A percentile compares a stretch with the other conserved stretches of the same genome.
Evolutionary conservation across 2,797 vertebrate genomes (phyloP).

Genomic region (Rhinophrynus dorsalis): DNA sequence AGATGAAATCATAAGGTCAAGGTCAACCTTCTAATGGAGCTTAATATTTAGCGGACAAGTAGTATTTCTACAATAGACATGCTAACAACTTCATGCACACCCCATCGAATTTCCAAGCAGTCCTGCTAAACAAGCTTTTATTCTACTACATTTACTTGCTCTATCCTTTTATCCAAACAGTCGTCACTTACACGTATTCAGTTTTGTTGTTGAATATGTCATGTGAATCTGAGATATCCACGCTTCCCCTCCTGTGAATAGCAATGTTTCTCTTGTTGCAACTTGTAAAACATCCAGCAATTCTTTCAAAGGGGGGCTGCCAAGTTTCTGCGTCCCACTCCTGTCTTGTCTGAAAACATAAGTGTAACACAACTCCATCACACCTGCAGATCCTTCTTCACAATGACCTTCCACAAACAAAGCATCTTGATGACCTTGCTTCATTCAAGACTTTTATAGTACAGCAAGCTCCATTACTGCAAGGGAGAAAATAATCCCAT

Average conservation of each 20-base stretch:
- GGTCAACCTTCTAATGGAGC: no score
- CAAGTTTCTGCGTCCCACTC: background rate
- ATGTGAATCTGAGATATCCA: background rate
- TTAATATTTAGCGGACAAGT: no score
- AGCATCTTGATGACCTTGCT: background rate
- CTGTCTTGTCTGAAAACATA: background rate
- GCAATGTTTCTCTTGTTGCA: background rate
- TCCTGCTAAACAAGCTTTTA: no score
- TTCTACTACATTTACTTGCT: no score
- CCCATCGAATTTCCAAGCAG: background rate
- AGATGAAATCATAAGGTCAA: no score
- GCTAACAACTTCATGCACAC: no score
- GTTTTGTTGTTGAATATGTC: background rate
- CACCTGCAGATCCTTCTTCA: slow-evolving; percentile 9
- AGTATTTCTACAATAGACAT: no score
- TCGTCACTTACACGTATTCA: background rate
- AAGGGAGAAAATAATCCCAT: background rate
- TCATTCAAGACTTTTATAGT: background rate
- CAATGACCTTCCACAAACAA: slow-evolving; percentile 3
- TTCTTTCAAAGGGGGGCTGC: background rate
- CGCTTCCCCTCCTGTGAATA: background rate
- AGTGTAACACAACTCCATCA: slow-evolving; percentile 1
- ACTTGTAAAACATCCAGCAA: background rate
- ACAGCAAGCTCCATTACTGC: background rate
- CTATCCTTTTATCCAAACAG: background rate